These are phyloP conservation scores for Lutjanus argentimaculatus DNA, from an alignment of 2,797 vertebrate genomes.

Conservation along the genomic window DNA sequence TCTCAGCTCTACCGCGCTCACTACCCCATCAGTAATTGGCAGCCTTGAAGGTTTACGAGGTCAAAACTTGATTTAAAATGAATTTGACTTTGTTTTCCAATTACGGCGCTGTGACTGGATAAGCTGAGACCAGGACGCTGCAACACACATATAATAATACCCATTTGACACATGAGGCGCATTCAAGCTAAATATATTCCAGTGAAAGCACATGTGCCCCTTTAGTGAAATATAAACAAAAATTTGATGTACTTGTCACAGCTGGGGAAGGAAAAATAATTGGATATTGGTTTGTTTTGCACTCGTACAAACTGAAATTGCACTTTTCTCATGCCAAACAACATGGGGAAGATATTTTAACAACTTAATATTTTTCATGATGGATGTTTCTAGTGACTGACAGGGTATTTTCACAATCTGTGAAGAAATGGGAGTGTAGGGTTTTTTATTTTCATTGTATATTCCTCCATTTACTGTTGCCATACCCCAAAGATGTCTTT, in stretches of 20 bases:
- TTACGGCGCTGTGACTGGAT: constrained; percentile 18
- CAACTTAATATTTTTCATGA: constrained; percentile 23
- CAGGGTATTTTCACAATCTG: constrained; percentile 36
- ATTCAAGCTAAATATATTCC: constrained; percentile 17
- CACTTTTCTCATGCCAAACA: constrained; percentile 27
- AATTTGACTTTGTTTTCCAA: constrained; percentile 49
- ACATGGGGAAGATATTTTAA: constrained; percentile 30
- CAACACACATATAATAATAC: constrained; percentile 14
- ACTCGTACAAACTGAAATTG: constrained; percentile 25
- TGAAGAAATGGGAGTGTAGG: constrained; percentile 37
- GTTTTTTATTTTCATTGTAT: constrained; percentile 45
- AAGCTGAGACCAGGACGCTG: constrained; percentile 1
- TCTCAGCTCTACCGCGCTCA: neutral
- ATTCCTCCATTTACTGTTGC: constrained; percentile 48
- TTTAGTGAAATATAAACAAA: constrained; percentile 30
- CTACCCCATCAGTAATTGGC: constrained; percentile 49
- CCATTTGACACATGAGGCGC: constrained; percentile 31
- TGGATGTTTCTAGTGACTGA: constrained; percentile 48
- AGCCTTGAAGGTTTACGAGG: constrained; percentile 33
- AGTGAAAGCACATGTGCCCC: neutral
- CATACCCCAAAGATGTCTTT: constrained; percentile 61
- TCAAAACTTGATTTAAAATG: constrained; percentile 53
- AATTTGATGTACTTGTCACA: constrained; percentile 36
- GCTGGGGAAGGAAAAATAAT: constrained; percentile 56
- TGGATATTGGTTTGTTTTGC: constrained; percentile 50